These are phyloP conservation scores for Branchinecta lynchi DNA, from an alignment of 1,140 invertebrate species.

Conservation along the genomic window DNA sequence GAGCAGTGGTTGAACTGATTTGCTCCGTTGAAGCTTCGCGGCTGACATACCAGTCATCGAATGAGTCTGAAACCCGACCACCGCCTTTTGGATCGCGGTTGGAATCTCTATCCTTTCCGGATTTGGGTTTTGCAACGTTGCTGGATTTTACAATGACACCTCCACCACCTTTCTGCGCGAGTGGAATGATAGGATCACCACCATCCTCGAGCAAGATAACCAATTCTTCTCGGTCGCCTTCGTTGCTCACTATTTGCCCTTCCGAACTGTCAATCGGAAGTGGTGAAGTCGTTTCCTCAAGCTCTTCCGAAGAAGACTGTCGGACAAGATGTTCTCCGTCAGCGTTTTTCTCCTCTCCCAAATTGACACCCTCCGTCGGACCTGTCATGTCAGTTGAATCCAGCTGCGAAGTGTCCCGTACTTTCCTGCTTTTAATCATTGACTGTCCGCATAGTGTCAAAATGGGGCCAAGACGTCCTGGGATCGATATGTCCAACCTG, in stretches of 20 bases:
- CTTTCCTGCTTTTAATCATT: neutral
- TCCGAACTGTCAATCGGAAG: too few species aligned
- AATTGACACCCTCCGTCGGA: neutral
- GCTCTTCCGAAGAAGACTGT: neutral
- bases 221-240: neutral
- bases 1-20: neutral
- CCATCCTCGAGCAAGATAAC: neutral
- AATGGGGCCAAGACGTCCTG: neutral
- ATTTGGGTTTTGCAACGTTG: constrained; percentile 5
- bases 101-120: neutral
- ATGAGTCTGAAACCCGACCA: neutral
- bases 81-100: neutral
- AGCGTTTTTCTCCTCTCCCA: neutral
- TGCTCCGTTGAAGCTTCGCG: neutral
- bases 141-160: neutral
- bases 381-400: neutral
- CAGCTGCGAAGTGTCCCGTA: neutral
- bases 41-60: neutral
- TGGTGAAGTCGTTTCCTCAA: neutral
- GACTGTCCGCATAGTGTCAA: neutral
- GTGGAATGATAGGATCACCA: neutral
- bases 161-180: neutral
- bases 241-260: neutral
- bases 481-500: neutral
- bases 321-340: neutral